These are phyloP conservation scores for Miniopterus natalensis DNA, from an alignment of 2,113 vertebrate species.

Conservation along the genomic window DNA sequence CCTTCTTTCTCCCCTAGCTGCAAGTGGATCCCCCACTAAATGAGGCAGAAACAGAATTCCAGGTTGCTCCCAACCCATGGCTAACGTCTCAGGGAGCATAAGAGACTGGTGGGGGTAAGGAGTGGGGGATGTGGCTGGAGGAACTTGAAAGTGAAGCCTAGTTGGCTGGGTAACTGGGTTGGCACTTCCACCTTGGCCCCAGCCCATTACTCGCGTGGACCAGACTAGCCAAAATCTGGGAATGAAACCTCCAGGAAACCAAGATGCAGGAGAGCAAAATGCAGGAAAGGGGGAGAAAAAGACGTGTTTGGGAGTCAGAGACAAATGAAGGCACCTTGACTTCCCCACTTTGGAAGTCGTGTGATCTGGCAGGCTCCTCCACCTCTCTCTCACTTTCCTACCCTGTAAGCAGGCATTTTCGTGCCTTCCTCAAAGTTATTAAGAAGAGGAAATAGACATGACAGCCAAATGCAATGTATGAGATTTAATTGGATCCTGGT, in stretches of 20 bases:
- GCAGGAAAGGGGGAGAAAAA: background rate
- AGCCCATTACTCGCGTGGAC: background rate
- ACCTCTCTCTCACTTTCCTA: background rate
- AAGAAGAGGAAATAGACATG: background rate
- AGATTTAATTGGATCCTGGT: background rate
- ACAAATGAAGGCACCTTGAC: background rate
- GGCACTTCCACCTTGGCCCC: background rate
- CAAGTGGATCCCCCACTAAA: background rate
- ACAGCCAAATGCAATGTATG: fast-evolving
- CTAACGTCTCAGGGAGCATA: background rate
- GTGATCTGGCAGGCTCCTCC: background rate
- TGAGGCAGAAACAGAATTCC: background rate
- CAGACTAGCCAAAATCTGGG: background rate
- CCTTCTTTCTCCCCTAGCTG: background rate
- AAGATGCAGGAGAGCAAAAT: background rate
- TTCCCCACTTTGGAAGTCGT: background rate
- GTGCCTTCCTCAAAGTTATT: background rate
- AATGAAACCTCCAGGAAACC: background rate
- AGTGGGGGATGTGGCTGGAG: background rate
- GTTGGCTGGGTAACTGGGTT: background rate
- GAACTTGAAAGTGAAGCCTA: background rate
- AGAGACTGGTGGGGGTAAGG: no score
- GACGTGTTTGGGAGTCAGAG: background rate
- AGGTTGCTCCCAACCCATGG: fast-evolving
- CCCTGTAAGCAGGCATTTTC: background rate